Base-by-base conservation (phyloP, 2,888 invertebrate species). In the Drosophila fungiperda region DNA sequence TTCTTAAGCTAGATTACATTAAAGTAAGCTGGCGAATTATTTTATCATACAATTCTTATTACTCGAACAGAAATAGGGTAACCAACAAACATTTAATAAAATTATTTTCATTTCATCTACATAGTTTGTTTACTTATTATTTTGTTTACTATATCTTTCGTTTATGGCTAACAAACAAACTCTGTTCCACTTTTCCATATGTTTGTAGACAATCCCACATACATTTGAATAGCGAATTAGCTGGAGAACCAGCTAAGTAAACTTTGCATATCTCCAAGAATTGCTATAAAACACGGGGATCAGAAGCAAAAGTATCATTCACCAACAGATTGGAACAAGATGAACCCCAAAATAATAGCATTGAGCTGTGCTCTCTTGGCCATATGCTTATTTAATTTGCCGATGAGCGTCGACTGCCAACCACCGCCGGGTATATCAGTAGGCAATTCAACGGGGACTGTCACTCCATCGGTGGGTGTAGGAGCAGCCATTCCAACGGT, bases 361-460 rank as follows among this genome's bases (percentile, higher is more conserved):
- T 29, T 70, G 4, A 49, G 42, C 45, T 76, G 77, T 48, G 77
- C 42, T 40, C 29, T 75, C 9, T 5, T 75, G 48, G 71, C 62
- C 35, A 54, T 76, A 6, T 59, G 42, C 40, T 11, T 77, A 1
- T 35, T 36, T 36, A 20, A 49, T n/a, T 5, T 77, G 20, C 75
- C 77, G 45, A 23, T 4, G 29, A 26, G 12, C 45, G 12, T 42
- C 20, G 3, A 45, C 12, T 45, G 45, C 12, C 20, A 20, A n/a
- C n/a, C n/a, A n/a, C n/a, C n/a, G n/a, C n/a, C n/a, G n/a, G n/a
- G n/a, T n/a, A n/a, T n/a, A n/a, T n/a, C n/a, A n/a, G n/a, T n/a
- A n/a, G n/a, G n/a, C n/a, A n/a, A n/a, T n/a, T n/a, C n/a, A n/a
- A n/a, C n/a, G n/a, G n/a, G n/a, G n/a, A n/a, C n/a, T n/a, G n/a